phyloP scores from a whole-genome alignment of 92 coral and sea anemone genomes.

The Pocillopora grandis region DNA sequence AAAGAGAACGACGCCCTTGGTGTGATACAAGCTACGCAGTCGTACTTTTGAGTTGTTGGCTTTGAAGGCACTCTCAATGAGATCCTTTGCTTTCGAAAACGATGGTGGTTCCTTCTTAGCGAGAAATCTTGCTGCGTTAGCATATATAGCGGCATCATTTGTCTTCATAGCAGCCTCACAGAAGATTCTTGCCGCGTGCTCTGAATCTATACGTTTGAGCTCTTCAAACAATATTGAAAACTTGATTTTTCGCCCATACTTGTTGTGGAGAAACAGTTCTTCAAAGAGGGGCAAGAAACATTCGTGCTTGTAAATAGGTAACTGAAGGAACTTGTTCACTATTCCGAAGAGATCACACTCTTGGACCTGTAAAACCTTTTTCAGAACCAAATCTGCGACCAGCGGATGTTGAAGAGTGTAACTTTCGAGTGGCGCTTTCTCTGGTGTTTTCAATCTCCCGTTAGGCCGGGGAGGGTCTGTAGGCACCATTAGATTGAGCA shows the following conservation, averaged over 20 bases:
- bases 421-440: slow-evolving; percentile 42
- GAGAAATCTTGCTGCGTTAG: slow-evolving; percentile 79
- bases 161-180: slow-evolving; percentile 72
- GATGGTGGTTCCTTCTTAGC: slow-evolving; percentile 71
- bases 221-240: slow-evolving; percentile 81
- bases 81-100: slow-evolving; percentile 62
- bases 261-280: slow-evolving; percentile 75
- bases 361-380: slow-evolving; percentile 28
- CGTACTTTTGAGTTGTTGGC: slow-evolving; percentile 47
- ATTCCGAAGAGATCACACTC: slow-evolving; percentile 48
- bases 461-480: slow-evolving; percentile 37
- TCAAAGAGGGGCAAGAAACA: slow-evolving; percentile 50
- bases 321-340: slow-evolving; percentile 59
- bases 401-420: slow-evolving; percentile 80
- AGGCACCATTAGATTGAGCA: slow-evolving; percentile 77
- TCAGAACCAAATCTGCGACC: slow-evolving; percentile 70
- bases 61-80: slow-evolving; percentile 58
- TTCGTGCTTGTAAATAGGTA: slow-evolving; percentile 57
- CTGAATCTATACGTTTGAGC: slow-evolving; percentile 29
- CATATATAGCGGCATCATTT: slow-evolving; percentile 57
- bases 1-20: slow-evolving; percentile 67
- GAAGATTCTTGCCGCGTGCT: slow-evolving; percentile 65
- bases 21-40: slow-evolving; percentile 50
- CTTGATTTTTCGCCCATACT: slow-evolving; percentile 41
- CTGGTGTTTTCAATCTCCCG: background rate